phyloP scores from a whole-genome alignment of 2,888 invertebrate genomes.

The Platycnemis pennipes region DNA sequence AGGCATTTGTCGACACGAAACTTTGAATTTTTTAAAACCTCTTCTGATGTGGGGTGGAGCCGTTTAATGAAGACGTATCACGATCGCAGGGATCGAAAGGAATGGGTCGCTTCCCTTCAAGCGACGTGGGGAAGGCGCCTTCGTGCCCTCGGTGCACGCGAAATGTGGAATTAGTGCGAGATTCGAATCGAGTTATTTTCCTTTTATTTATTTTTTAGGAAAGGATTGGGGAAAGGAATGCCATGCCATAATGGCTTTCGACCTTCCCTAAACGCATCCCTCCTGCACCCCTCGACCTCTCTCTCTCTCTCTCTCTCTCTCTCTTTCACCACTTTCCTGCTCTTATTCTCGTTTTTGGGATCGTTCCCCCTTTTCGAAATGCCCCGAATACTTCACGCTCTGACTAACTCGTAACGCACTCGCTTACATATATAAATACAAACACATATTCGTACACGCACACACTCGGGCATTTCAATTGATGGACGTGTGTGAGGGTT shows the following conservation, averaged over 20 bases:
- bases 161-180: neutral
- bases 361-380: neutral
- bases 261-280: neutral
- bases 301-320: neutral
- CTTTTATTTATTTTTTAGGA: neutral
- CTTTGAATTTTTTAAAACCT: neutral
- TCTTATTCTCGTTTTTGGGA: conserved; percentile 24
- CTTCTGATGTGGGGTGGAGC: neutral
- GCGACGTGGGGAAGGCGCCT: neutral
- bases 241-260: neutral
- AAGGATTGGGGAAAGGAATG: neutral
- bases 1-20: neutral
- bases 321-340: neutral
- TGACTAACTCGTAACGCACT: neutral
- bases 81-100: neutral
- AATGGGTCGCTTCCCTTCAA: neutral
- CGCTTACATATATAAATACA: neutral
- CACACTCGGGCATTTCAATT: no score
- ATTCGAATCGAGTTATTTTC: neutral
- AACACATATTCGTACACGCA: no score
- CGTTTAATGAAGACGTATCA: conserved; percentile 25
- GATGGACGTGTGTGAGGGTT: no score
- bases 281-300: neutral
- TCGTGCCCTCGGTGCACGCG: neutral
- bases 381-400: neutral